phyloP scores from a whole-genome alignment of 1,140 invertebrate genomes.

The Drosophila pseudoobscura region DNA sequence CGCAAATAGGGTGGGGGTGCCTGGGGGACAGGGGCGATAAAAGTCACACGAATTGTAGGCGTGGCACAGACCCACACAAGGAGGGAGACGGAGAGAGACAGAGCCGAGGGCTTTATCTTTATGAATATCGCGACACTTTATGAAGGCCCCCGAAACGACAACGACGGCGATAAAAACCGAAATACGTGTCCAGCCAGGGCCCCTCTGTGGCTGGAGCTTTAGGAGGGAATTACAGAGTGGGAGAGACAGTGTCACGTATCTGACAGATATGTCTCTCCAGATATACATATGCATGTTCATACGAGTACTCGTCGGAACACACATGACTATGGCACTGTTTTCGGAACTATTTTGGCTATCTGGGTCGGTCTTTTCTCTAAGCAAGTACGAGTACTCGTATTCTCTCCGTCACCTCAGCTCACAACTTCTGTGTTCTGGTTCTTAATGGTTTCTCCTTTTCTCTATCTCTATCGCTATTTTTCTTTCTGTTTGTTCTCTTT shows the following conservation, averaged over 20 bases:
- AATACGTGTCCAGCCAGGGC: conserved; percentile 42
- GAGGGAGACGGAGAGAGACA: neutral
- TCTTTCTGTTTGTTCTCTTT: conserved; percentile 13
- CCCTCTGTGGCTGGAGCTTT: neutral
- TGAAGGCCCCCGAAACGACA: conserved; percentile 57
- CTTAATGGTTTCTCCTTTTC: conserved; percentile 12
- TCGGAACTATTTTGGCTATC: conserved; percentile 4
- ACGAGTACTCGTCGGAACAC: neutral
- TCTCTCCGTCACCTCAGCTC: conserved; percentile 37
- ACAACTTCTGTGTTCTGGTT: no score
- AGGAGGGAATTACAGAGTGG: neutral
- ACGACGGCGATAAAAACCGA: conserved; percentile 41
- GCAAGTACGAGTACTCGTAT: neutral
- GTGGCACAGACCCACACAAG: conserved; percentile 25
- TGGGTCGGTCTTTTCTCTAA: conserved; percentile 5
- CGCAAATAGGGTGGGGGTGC: conserved; percentile 8
- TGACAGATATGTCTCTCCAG: conserved; percentile 38
- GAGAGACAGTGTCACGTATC: conserved; percentile 41
- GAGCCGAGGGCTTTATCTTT: conserved; percentile 52
- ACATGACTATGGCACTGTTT: conserved; percentile 1
- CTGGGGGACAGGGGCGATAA: conserved; percentile 30
- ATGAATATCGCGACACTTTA: conserved; percentile 71
- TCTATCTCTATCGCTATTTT: conserved; percentile 14
- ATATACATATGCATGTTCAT: conserved; percentile 1
- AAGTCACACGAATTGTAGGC: conserved; percentile 30